Evolutionary conservation across 2,888 invertebrate genomes (phyloP), one percentile per base, ranked within the genome.

Genomic region (Cataglyphis albicans): DNA sequence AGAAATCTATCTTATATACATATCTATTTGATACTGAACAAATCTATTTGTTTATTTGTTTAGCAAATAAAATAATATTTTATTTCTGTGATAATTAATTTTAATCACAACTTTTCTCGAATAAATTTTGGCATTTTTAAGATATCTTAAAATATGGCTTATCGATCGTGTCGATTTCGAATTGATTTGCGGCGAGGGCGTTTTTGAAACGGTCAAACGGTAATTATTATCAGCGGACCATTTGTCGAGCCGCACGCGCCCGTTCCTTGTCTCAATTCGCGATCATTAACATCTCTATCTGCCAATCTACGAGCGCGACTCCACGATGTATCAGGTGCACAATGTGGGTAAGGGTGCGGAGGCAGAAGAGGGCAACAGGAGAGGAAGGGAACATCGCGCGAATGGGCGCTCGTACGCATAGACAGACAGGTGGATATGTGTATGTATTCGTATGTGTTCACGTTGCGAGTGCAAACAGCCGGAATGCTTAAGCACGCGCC

Each of bases 301-400:
- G 35, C 35, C 41, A 86, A 93, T 93, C 91, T 90, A 88, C 86
- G 85, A 65, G 87, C 90, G 90, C 90, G 89, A 88, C 65, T 82
- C 80, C 68, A 80, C 68, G 74, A 86, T 88, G 88, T 89, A 92
- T 93, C 93, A 93, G 92, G 93, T 93, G 93, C 91, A 91, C 90
- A 86, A 67, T 72, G 61, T 52, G 55, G 64, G 44, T n/a, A 52
- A 52, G 64, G 48, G 84, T 61, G 5, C 1, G 15, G 5, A 64
- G 64, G 25, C 29, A 59, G 38, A 25, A 25, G 3, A 10, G 29
- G 61, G 68, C 25, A n/a, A n/a, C 35, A 55, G 68, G 68, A 29
- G 55, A 55, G 70, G 38, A 57, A 29, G 64, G 81, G 64, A 63
- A 41, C 76, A 64, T 63, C 75, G 68, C 57, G 41, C 57, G 15